Evolutionary conservation across 2,113 vertebrate species (phyloP).

Genomic region (Anguilla japonica): DNA sequence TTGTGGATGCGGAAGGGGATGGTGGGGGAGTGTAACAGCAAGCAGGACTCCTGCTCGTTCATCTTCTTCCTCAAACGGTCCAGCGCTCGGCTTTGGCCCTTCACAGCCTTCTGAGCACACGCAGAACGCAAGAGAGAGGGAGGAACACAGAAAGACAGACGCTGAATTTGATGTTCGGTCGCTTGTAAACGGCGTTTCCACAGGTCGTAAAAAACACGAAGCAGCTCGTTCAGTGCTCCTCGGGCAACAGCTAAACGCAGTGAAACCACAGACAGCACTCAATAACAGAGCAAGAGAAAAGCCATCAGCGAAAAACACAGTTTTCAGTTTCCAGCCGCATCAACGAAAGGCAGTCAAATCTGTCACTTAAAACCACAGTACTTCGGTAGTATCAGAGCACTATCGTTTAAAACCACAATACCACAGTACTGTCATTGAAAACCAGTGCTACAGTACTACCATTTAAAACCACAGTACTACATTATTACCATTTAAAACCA

Average conservation of each 20-base stretch:
- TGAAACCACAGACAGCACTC: not conserved
- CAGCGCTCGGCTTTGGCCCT: constrained; percentile 86
- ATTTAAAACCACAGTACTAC: too few relatives aligned
- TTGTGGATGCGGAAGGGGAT: constrained; percentile 97
- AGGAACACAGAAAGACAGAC: not conserved
- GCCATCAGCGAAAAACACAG: not conserved
- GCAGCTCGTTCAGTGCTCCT: not conserved
- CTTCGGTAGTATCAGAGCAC: too few relatives aligned
- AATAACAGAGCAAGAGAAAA: not conserved
- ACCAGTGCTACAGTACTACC: too few relatives aligned
- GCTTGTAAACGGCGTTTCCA: not conserved
- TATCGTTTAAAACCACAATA: too few relatives aligned
- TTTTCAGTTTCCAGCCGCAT: not conserved
- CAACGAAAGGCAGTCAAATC: not conserved
- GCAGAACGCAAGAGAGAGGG: constrained; percentile 8
- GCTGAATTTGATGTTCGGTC: not conserved
- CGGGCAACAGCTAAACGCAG: not conserved
- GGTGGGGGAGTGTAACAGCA: constrained; percentile 89
- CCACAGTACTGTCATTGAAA: too few relatives aligned
- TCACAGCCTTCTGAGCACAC: constrained; percentile 84
- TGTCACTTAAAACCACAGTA: not conserved
- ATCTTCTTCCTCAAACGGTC: constrained; percentile 98
- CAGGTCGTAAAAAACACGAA: not conserved
- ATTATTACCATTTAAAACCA: too few relatives aligned
- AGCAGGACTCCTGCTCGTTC: constrained; percentile 95